Percentiles rank a stretch among this genome's conserved stretches.
Evolutionary conservation across 1,140 invertebrate species (phyloP).

Genomic region (Andricus grossulariae): DNA sequence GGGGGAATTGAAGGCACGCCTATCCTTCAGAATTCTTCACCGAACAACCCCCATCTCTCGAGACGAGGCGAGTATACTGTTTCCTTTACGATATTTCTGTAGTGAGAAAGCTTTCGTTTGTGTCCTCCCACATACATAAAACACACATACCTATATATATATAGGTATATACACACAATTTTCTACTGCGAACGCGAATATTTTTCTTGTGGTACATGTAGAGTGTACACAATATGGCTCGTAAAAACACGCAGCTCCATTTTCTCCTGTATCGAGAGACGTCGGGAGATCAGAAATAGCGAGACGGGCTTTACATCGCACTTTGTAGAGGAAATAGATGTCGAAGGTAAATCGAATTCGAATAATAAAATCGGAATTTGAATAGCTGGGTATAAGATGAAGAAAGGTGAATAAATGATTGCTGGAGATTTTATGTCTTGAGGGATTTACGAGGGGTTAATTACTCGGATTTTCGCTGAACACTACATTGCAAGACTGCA

Average conservation of each 20-base stretch:
- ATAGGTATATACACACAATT: neutral
- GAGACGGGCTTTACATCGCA: conserved; percentile 11
- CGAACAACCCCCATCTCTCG: conserved; percentile 4
- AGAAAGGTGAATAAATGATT: neutral
- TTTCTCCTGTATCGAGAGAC: neutral
- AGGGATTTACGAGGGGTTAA: neutral
- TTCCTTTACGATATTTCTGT: conserved; percentile 29
- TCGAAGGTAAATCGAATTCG: conserved; percentile 2
- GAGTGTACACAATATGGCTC: conserved; percentile 20
- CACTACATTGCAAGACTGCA: too few relatives aligned
- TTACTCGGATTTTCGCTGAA: too few relatives aligned
- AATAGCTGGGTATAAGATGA: neutral
- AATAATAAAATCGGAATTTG: conserved; percentile 7
- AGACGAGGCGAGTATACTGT: conserved; percentile 5
- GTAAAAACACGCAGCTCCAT: conserved; percentile 27
- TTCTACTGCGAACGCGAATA: conserved; percentile 2
- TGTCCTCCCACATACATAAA: neutral
- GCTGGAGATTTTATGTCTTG: neutral
- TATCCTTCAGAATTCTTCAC: neutral
- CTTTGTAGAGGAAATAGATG: neutral
- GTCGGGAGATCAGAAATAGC: neutral
- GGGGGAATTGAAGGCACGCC: conserved; percentile 6
- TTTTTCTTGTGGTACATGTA: conserved; percentile 10
- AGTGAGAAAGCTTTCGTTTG: neutral
- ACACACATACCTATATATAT: neutral